phyloP scores from a whole-genome alignment of 2,113 vertebrate genomes.

The Thamnaconus septentrionalis region DNA sequence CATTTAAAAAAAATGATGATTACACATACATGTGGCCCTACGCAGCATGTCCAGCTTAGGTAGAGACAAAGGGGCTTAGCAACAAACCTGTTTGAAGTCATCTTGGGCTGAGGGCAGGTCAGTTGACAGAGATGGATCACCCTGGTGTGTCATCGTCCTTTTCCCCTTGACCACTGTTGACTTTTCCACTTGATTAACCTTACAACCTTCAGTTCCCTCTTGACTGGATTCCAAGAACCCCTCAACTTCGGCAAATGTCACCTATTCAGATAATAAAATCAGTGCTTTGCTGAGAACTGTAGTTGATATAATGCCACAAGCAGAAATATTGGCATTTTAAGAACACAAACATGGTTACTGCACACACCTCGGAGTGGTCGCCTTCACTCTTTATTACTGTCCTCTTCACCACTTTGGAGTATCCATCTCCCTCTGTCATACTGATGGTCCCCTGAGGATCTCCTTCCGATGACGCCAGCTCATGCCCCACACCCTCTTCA shows the following conservation, averaged over 20 bases:
- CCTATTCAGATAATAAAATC: conserved; percentile 65
- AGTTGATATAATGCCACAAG: no score
- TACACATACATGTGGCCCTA: no score
- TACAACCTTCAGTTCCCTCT: conserved; percentile 75
- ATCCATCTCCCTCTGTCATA: conserved; percentile 75
- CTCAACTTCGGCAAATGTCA: conserved; percentile 80
- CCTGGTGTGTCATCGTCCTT: conserved; percentile 80
- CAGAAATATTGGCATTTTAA: neutral
- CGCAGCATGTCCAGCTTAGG: no score
- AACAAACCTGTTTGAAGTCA: conserved; percentile 88
- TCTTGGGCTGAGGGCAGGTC: conserved; percentile 88
- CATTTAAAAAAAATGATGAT: no score
- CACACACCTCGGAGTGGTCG: conserved; percentile 84
- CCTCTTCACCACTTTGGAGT: conserved; percentile 86
- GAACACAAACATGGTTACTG: neutral
- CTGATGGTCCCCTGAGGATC: conserved; percentile 65
- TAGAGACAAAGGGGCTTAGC: neutral
- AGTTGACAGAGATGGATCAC: conserved; percentile 80
- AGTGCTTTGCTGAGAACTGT: neutral
- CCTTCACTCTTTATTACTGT: conserved; percentile 86
- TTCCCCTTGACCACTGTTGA: conserved; percentile 82
- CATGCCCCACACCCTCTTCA: conserved; percentile 79
- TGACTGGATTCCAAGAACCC: conserved; percentile 77
- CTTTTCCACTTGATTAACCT: conserved; percentile 82
- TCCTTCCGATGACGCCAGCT: conserved; percentile 80